Evolutionary conservation across 2,888 invertebrate genomes (phyloP).

Genomic region (Caenorhabditis wallacei): DNA sequence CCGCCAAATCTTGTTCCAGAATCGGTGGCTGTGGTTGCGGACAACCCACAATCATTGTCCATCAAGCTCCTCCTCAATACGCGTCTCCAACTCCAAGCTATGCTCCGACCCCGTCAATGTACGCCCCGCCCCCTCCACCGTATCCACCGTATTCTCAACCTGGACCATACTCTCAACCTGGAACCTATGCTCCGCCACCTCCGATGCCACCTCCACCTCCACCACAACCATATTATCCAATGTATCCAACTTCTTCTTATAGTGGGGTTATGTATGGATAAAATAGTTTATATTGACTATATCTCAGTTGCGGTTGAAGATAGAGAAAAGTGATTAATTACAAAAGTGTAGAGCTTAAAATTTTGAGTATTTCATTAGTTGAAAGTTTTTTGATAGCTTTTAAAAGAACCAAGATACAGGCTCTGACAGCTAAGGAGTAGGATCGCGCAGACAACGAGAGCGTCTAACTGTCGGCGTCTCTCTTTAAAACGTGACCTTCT

Average conservation of each 20-base stretch:
- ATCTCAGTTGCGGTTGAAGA: no score
- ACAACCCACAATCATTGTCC: constrained; percentile 62
- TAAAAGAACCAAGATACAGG: no score
- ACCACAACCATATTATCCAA: constrained; percentile 26
- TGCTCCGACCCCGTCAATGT: constrained; percentile 41
- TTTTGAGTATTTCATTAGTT: no score
- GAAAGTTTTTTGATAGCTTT: no score
- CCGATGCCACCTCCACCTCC: neutral
- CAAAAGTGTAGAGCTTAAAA: no score
- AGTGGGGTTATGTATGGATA: constrained; percentile 40
- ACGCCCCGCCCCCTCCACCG: constrained; percentile 21
- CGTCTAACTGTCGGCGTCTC: no score
- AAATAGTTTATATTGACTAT: neutral
- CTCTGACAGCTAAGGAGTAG: no score
- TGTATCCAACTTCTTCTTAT: constrained; percentile 24
- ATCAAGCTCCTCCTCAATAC: constrained; percentile 46
- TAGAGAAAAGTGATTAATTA: no score
- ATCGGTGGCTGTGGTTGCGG: constrained; percentile 61
- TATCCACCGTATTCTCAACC: neutral
- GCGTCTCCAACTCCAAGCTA: constrained; percentile 28
- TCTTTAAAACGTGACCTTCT: neutral
- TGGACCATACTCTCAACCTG: constrained; percentile 2
- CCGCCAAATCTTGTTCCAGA: constrained; percentile 14
- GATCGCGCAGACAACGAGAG: no score
- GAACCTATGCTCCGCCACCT: constrained; percentile 46